Evolutionary conservation across 1,140 invertebrate species (phyloP), one percentile per base, ranked within the genome.

Genomic region (Drosophila sp.): DNA sequence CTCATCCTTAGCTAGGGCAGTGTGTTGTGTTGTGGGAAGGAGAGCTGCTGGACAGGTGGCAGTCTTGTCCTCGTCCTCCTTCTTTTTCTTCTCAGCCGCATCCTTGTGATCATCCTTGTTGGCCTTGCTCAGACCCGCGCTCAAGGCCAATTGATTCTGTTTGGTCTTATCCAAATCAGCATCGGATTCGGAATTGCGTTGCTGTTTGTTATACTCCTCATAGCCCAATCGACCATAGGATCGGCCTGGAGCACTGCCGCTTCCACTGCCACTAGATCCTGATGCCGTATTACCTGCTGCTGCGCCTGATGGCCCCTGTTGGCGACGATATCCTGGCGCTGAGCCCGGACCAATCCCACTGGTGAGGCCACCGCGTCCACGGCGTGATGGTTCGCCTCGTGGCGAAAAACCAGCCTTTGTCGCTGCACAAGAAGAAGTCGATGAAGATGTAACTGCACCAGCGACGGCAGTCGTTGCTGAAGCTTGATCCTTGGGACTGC

Each of bases 331-430:
- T 1, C 78, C 72, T 1, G 74, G 60, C 33, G 93, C 90, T 2
- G 93, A 90, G 11, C 71, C 69, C 8, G 60, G 57, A 4, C 50
- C 60, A 10, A 58, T 68, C 8, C 93, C 94, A 35, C 74, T 86
- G 1, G 72, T 58, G 1, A 87, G 69, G 44, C 95, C 95, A 62
- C 96, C 96, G 50, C 96, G 93, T 30, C 96, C 96, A 33, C 96
- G 94, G 62, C 96, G 93, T 2, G 96, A 97, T 0, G 96, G 96
- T 90, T 97, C 96, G 2, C 96, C 96, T 11, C 96, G 94, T 0
- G 96, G 96, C 8, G 96, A 95, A 92, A 97, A 97, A 60, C 92
- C 76, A 6, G 81, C 78, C 73, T 80, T 92, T 68, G 73, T 69
- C 0, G 55, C 70, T 4, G 66, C 30, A 61, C 70, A 61, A 90